Evolutionary conservation across 2,888 invertebrate genomes (phyloP).

Genomic region (Gasteruption jaculator): DNA sequence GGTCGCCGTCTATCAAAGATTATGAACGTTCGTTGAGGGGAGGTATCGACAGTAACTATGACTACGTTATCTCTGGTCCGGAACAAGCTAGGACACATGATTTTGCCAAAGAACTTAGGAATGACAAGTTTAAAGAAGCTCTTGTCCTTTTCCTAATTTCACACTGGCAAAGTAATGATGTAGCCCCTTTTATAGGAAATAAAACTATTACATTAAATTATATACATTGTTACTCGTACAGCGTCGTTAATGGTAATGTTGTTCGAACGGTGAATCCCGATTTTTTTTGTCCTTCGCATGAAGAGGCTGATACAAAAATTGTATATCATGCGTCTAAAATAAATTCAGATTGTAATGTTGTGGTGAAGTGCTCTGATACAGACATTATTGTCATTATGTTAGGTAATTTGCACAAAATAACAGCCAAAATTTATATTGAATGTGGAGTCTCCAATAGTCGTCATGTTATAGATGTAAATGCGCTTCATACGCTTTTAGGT

Average conservation of each 20-base stretch:
- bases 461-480: conserved; percentile 1
- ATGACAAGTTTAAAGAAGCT: conserved; percentile 34
- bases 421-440: conserved; percentile 25
- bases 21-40: conserved; percentile 14
- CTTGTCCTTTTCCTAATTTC: conserved; percentile 31
- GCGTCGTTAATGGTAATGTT: background rate
- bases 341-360: conserved; percentile 23
- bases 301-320: conserved; percentile 34
- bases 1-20: conserved; percentile 14
- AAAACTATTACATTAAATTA: conserved; percentile 2
- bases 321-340: conserved; percentile 30
- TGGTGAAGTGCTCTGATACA: conserved; percentile 30
- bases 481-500: background rate
- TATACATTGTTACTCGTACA: background rate
- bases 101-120: conserved; percentile 18
- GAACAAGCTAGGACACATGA: conserved; percentile 16
- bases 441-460: background rate
- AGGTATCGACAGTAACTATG: no score
- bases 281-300: no score
- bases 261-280: conserved; percentile 18
- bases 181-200: conserved; percentile 1
- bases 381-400: conserved; percentile 32
- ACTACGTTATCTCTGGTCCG: conserved; percentile 12
- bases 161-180: conserved; percentile 26
- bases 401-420: conserved; percentile 30